Evolutionary conservation across 2,797 vertebrate species (phyloP).

Genomic region (Chelon auratus): DNA sequence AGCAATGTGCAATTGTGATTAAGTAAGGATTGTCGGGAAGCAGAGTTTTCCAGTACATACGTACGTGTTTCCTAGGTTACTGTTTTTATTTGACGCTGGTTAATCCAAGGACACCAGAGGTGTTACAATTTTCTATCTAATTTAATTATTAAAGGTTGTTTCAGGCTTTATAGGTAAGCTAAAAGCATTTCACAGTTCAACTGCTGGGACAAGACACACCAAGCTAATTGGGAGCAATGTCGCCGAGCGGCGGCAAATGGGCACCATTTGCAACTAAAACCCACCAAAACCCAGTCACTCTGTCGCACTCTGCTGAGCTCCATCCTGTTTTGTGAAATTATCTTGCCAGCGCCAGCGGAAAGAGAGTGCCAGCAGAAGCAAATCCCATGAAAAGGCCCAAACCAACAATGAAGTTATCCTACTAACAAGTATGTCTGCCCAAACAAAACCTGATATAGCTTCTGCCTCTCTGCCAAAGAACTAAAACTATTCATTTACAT

Average conservation of each 20-base stretch:
- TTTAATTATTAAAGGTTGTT: too few relatives aligned
- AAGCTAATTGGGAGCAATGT: background rate
- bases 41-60: too few relatives aligned
- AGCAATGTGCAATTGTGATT: too few relatives aligned
- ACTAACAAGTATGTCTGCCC: conserved; percentile 3
- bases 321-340: background rate
- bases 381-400: background rate
- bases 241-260: background rate
- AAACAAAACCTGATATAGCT: conserved; percentile 1
- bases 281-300: background rate
- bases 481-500: background rate
- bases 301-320: background rate
- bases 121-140: too few relatives aligned
- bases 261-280: background rate
- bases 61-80: too few relatives aligned
- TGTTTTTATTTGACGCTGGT: too few relatives aligned
- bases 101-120: too few relatives aligned
- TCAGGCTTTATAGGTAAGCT: background rate
- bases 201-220: conserved; percentile 2
- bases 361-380: background rate
- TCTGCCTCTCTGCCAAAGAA: background rate
- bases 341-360: background rate
- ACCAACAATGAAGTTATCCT: background rate
- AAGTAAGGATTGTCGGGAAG: too few relatives aligned
- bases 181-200: background rate